These are phyloP conservation scores for Oreotrochilus melanogaster DNA, from an alignment of 2,113 vertebrate species.

Conservation along the genomic window DNA sequence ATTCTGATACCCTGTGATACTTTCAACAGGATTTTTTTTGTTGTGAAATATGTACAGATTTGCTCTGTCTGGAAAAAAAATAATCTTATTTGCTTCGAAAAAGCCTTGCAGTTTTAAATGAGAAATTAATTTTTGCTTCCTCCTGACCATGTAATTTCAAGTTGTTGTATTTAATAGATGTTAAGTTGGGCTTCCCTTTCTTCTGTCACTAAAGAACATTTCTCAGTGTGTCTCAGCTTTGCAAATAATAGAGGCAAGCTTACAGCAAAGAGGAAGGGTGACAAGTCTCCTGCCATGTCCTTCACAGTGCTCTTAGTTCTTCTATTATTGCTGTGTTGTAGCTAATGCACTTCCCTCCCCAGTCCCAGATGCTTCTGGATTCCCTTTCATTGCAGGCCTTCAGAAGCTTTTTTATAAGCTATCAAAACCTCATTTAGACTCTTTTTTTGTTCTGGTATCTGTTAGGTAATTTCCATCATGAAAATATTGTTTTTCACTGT, in stretches of 20 bases:
- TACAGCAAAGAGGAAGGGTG: background rate
- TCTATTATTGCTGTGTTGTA: accelerated
- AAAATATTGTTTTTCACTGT: background rate
- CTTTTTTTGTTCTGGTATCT: background rate
- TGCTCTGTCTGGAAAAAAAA: background rate
- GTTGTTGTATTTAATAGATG: background rate
- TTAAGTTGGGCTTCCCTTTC: background rate
- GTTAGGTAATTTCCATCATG: background rate
- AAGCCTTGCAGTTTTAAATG: background rate
- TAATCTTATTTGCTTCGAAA: background rate
- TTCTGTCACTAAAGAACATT: background rate
- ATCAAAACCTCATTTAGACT: background rate
- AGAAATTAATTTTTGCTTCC: background rate
- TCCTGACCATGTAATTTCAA: background rate
- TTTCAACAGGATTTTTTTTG: background rate
- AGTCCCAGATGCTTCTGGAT: background rate
- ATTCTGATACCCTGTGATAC: background rate
- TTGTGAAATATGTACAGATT: background rate
- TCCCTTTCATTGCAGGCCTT: background rate
- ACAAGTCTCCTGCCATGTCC: background rate
- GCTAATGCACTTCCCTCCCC: background rate
- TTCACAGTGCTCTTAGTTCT: background rate
- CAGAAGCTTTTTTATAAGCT: background rate
- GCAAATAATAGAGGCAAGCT: background rate
- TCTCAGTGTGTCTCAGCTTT: background rate